phyloP scores from a whole-genome alignment of 1,140 invertebrate genomes.

The Akabosia matsudoensis region DNA sequence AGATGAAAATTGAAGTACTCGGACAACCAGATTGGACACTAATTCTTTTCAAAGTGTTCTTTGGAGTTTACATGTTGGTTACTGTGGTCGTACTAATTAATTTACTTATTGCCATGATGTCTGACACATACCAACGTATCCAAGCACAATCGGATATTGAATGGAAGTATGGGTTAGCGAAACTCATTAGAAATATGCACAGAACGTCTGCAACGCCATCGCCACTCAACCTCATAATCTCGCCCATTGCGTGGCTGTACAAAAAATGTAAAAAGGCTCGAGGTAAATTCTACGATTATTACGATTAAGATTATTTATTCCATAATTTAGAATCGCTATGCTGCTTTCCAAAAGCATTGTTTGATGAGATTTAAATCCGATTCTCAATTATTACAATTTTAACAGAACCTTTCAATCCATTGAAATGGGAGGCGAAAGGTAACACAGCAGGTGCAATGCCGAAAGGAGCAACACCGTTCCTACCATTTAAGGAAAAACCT shows the following conservation, averaged over 20 bases:
- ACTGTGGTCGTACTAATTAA: slow-evolving; percentile 97
- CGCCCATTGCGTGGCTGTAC: slow-evolving; percentile 80
- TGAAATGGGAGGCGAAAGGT: slow-evolving; percentile 42
- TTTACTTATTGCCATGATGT: slow-evolving; percentile 99
- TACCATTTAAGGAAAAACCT: slow-evolving; percentile 47
- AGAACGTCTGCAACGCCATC: slow-evolving; percentile 94
- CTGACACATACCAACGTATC: slow-evolving; percentile 97
- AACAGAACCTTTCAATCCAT: slow-evolving; percentile 39
- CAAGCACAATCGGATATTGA: slow-evolving; percentile 99
- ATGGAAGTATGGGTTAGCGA: slow-evolving; percentile 99
- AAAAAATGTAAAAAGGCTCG: slow-evolving; percentile 69
- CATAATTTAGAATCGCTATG: no score
- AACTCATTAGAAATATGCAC: slow-evolving; percentile 98
- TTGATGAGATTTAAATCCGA: no score
- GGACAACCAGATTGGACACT: slow-evolving; percentile 49
- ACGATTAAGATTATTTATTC: no score
- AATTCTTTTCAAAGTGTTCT: slow-evolving; percentile 61
- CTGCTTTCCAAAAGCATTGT: no score
- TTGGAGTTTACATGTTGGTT: slow-evolving; percentile 95
- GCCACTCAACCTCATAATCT: slow-evolving; percentile 92
- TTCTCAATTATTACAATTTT: no score
- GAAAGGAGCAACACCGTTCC: slow-evolving; percentile 9
- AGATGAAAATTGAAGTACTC: slow-evolving; percentile 51
- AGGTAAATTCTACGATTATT: no score
- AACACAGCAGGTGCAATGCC: not conserved